Evolutionary conservation across 2,797 vertebrate genomes (phyloP).

Genomic region (Spheniscus humboldti): DNA sequence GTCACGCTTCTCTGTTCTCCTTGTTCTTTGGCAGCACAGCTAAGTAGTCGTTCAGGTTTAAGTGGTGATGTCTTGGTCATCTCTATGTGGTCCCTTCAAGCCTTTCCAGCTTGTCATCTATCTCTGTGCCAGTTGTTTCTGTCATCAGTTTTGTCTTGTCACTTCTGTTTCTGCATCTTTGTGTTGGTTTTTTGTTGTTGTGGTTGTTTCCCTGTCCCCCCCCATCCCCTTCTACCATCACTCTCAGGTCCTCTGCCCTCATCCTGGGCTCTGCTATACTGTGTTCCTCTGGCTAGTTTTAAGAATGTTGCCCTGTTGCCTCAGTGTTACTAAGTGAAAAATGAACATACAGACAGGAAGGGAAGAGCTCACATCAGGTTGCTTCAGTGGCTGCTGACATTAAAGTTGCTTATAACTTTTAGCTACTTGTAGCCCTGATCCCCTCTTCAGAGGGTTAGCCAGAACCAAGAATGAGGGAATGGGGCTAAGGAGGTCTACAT

Average conservation of each 20-base stretch:
- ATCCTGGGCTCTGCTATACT: background rate
- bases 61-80: background rate
- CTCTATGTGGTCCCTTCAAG: background rate
- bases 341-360: fast-evolving
- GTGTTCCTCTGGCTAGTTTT: background rate
- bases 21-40: background rate
- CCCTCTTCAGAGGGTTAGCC: background rate
- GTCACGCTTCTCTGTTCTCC: background rate
- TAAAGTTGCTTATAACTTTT: background rate
- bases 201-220: background rate
- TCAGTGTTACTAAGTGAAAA: background rate
- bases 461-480: background rate
- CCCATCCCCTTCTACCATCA: fast-evolving
- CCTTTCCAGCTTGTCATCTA: background rate
- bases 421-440: background rate
- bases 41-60: background rate
- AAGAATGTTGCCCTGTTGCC: background rate
- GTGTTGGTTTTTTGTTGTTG: background rate
- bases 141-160: background rate
- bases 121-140: background rate
- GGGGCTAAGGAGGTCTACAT: background rate
- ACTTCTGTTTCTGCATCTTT: background rate
- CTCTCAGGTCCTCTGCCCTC: background rate
- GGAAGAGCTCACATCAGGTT: background rate
- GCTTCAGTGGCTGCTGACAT: background rate